Percentiles rank a stretch among this genome's conserved stretches.
These are phyloP conservation scores for Porites cylindrica DNA, from an alignment of 92 coral and sea anemone species.

Conservation along the genomic window DNA sequence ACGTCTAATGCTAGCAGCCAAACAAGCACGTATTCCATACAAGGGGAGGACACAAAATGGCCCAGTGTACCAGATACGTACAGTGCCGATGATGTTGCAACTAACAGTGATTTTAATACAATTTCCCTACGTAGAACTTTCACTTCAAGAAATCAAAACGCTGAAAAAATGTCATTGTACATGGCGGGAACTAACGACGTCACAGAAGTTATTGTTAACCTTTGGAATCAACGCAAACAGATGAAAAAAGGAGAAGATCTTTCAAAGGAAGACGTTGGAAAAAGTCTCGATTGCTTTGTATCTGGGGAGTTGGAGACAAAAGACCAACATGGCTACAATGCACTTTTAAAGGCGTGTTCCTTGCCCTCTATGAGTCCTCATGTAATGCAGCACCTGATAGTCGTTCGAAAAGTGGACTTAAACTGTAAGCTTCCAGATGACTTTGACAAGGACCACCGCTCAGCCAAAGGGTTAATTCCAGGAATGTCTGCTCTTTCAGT, in stretches of 20 bases:
- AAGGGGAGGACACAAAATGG: neutral
- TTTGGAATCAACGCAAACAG: constrained; percentile 5
- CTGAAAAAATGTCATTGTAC: neutral
- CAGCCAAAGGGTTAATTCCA: neutral
- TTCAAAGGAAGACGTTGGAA: neutral
- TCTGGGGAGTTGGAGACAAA: neutral
- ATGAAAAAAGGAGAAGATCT: neutral
- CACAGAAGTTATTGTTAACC: constrained; percentile 12
- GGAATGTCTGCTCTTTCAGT: constrained; percentile 47
- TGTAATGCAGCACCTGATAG: constrained; percentile 35
- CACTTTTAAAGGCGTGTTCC: constrained; percentile 61
- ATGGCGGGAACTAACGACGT: constrained; percentile 17
- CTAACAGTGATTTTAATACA: neutral
- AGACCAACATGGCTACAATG: constrained; percentile 50
- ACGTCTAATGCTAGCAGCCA: neutral
- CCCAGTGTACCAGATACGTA: neutral
- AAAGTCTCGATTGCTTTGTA: neutral
- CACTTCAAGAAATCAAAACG: neutral
- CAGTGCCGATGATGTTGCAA: neutral
- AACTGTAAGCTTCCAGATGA: constrained; percentile 34
- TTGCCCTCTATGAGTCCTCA: constrained; percentile 41
- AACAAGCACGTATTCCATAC: neutral
- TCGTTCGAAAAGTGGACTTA: constrained; percentile 19
- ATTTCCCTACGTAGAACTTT: neutral
- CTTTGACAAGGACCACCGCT: neutral